Conservation (phyloP, 2,888 invertebrate species). For the Mythimna ferrago region DNA sequence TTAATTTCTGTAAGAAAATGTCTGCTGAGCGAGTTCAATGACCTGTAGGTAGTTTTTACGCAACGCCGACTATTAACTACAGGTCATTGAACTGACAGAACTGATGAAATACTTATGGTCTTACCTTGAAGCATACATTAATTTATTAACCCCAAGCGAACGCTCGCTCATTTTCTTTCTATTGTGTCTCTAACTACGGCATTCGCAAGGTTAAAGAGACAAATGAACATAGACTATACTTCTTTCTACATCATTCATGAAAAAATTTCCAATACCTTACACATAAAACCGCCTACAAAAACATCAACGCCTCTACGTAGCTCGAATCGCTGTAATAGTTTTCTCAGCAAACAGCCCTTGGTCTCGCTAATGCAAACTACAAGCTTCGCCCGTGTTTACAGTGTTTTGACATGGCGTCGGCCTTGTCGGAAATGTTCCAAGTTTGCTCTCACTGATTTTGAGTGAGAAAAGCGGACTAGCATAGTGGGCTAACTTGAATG, state of each 20-base stretch:
- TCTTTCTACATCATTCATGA: neutral
- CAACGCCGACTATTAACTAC: too few relatives aligned
- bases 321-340: slow-evolving; percentile 62
- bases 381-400: slow-evolving; percentile 60
- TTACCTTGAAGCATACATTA: too few relatives aligned
- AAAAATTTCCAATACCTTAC: neutral
- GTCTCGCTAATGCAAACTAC: slow-evolving; percentile 62
- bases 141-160: too few relatives aligned
- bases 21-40: too few relatives aligned
- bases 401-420: slow-evolving; percentile 62
- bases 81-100: too few relatives aligned
- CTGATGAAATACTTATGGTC: too few relatives aligned
- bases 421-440: slow-evolving; percentile 72
- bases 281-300: slow-evolving; percentile 36
- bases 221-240: too few relatives aligned
- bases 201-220: too few relatives aligned
- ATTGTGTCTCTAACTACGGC: too few relatives aligned
- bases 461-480: slow-evolving; percentile 49
- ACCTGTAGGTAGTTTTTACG: too few relatives aligned
- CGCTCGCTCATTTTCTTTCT: too few relatives aligned
- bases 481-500: neutral
- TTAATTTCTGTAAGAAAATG: too few relatives aligned
- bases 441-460: slow-evolving; percentile 46
- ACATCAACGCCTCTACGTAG: slow-evolving; percentile 32
- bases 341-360: slow-evolving; percentile 68